Evolutionary conservation across 2,888 invertebrate genomes (phyloP), one percentile per base, ranked within the genome.

Genomic region (Eumerus sabulonum): DNA sequence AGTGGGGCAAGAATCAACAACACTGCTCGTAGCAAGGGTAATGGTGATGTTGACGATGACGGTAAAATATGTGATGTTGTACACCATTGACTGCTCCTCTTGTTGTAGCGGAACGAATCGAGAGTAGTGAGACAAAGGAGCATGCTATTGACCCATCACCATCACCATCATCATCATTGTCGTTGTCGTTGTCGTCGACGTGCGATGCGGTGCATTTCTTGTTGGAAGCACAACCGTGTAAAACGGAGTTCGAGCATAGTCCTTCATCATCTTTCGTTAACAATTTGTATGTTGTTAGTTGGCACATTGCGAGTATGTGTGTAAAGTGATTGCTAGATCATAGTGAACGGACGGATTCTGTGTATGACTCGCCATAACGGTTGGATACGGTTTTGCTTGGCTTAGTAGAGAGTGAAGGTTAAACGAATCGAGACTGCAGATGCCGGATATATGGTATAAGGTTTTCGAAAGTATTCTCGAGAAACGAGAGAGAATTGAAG

Each of bases 181-280:
- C 16, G 11, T n/a, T n/a, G 38, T 45, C 42, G 36, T 47, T 17
- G 47, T 38, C 36, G 19, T 16, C 16, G 11, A n/a, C 27, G 44
- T 45, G 38, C 38, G 11, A 13, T 60, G 38, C 36, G 53, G 13
- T 48, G 60, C 36, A 53, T 63, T 68, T 38, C 50, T 51, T 63
- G 36, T 64, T 59, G 47, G 47, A 66, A 72, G n/a, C 56, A 59
- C 66, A 76, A 35, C 62, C 76, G 56, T 66, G 72, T 62, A 60
- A 38, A 76, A 50, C 51, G 56, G 44, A 67, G 72, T 4, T 4
- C 27, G 27, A 27, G 7, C 72, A 60, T 72, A 66, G 59, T 64
- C 48, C 59, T 60, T 76, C 71, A 71, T 71, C 71, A 66, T 76
- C 54, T 66, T 71, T 54, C 48, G 48, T 59, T 42, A 76, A 71